Base-by-base conservation (phyloP, 2,888 invertebrate species). In the Neoaliturus tenellus region DNA sequence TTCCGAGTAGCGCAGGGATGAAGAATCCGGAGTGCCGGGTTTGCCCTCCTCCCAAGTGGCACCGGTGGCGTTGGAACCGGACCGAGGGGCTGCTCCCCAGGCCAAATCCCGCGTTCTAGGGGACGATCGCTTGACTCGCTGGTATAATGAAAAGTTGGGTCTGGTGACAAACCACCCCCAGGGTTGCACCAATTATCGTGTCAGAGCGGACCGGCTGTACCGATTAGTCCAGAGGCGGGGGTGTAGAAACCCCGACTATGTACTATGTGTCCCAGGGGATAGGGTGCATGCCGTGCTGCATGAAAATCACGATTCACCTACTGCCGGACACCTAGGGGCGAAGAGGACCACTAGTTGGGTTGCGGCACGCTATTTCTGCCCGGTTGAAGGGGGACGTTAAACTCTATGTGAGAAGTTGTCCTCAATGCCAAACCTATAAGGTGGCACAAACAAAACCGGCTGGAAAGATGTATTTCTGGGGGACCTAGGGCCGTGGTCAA, bases 401-500 rank as follows among this genome's bases (percentile, higher is more conserved):
- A 23, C 17, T 23, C n/a, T 81, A 62, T n/a, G 39, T 58, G 0
- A n/a, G 41, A 0, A 20, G 23, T 25, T 81, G 62, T 8, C 28
- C 20, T 6, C 1, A 35, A 4, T 81, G 81, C 41, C 81, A 62
- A n/a, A 0, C 1, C 0, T 41, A 48, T 25, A 78, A 78, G 31
- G 78, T 78, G 48, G 23, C 23, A 1, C 39, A 78, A 35, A 20
- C 0, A 8, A 39, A 33, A 35, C 67, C 81, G 0, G 62, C 39
- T 17, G 81, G 81, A 17, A 23, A 55, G 33, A 80, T 51, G 80
- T n/a, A 51, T 14, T 48, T 28, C 14, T 31, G 28, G n/a, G 28
- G 12, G 10, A 55, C 80, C 20, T 17, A 23, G 12, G 62, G 81
- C 81, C 81, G 0, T 81, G 81, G 81, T 39, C 31, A 23, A 39